Evolutionary conservation across 2,797 vertebrate genomes (phyloP), one percentile per base, ranked within the genome.

Genomic region (Perodicticus potto): DNA sequence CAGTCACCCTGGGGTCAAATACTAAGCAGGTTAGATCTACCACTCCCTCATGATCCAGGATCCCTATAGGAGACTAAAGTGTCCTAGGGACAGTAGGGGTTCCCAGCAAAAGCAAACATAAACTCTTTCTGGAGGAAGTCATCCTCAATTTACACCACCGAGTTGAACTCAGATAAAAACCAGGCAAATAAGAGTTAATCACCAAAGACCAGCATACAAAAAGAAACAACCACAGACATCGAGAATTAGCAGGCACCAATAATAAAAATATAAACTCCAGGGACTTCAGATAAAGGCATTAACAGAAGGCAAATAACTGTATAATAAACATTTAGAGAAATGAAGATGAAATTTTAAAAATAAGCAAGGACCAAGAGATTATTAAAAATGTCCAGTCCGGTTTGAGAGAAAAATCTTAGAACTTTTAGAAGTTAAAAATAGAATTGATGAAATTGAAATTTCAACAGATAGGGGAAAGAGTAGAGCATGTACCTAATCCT

Each of bases 261-360:
- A 29, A 70, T 45, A 88, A 81, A 88, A 81, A 86, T 17, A 25
- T 55, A 83, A 76, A 23, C 16, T 69, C 53, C 32, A 92, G n/a
- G 20, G 67, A 29, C 63, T 57, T 82, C 27, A 76, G 22, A 20
- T 23, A 88, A 67, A 22, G 45, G 20, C 80, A 55, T 72, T 74
- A 86, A 67, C 1, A 73, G 55, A 22, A 59, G 43, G 20, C 27
- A 94, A 89, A 84, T 61, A 89, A 80, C 49, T 91, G 57, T 14
- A 59, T 32, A 72, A 61, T 65, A 89, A 86, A 81, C 37, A 49
- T 84, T 95, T 69, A 77, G 73, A 43, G 76, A 88, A 93, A 76
- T 81, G 14, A 76, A 77, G 73, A 92, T 34, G n/a, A 86, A 95
- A 91, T 80, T n/a, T 83, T 65, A 76, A 86, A 91, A 86, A 10